Percentiles rank a stretch among this genome's conserved stretches.
Conservation (phyloP, 2,113 vertebrate genomes). For the Sigmodon hispidus region DNA sequence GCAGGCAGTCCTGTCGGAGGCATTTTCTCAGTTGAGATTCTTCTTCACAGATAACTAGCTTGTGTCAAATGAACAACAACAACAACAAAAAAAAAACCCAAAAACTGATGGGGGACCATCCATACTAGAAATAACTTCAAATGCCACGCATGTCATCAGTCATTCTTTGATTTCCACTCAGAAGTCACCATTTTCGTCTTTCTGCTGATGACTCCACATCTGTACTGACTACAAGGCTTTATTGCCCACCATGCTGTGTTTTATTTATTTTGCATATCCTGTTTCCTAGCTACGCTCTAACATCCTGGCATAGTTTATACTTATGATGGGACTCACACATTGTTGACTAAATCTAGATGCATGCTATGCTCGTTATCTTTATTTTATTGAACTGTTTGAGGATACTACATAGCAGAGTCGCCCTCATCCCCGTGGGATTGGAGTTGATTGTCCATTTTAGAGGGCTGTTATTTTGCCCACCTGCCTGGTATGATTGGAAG, state of each 20-base stretch:
- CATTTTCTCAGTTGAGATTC: not conserved
- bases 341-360: not conserved
- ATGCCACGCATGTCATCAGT: not conserved
- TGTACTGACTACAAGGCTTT: not conserved
- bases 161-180: not conserved
- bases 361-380: not conserved
- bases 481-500: not conserved
- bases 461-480: slow-evolving; percentile 11
- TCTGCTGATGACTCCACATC: not conserved
- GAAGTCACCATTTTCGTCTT: not conserved
- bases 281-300: not conserved
- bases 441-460: slow-evolving; percentile 8
- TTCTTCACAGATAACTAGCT: not conserved
- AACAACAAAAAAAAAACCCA: not conserved
- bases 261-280: not conserved
- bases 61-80: not conserved
- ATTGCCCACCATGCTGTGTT: not conserved
- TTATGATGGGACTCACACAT: not conserved
- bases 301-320: not conserved
- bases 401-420: not conserved
- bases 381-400: not conserved
- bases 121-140: not conserved
- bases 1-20: not conserved
- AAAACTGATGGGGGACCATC: not conserved
- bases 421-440: not conserved